Evolutionary conservation across 2,888 invertebrate genomes (phyloP), one percentile per base, ranked within the genome.

Genomic region (Alloscopus bannaensis): DNA sequence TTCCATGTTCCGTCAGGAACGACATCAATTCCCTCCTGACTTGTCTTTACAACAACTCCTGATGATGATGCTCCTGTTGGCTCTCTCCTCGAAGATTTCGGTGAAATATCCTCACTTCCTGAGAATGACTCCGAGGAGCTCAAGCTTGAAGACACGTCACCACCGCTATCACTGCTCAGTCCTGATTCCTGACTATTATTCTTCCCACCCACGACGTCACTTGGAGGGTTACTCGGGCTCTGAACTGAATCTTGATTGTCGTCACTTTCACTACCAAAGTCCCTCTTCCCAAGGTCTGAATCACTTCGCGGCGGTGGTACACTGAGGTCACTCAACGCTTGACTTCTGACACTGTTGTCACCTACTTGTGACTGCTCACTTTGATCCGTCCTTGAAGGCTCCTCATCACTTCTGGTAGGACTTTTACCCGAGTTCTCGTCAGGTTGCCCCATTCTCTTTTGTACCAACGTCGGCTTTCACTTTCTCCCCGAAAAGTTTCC

Each of bases 401-500:
- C n/a, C n/a, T n/a, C n/a, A n/a, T n/a, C n/a, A n/a, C n/a, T n/a
- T n/a, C n/a, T n/a, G n/a, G n/a, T n/a, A 29, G 70, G 69, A 42
- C 62, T 68, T 50, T 76, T 60, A 20, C 18, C 42, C 59, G 73
- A 70, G 45, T 78, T 75, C 55, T 65, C 78, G 36, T 81, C 81
- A 72, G 81, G 78, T 69, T 81, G 81, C 78, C 81, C 81, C 81
- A 81, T 81, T 62, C 72, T 81, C 26, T 64, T 20, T 18, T 6
- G 20, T 16, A 28, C 28, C 28, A 55, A 18, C 26, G 22, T 13
- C 8, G 26, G 36, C 36, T 8, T 8, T 36, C 13, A 8, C 13
- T 36, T 36, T 36, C 8, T 36, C 8, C 36, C 36, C 6, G 47
- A n/a, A 13, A n/a, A 47, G 18, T 13, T 47, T 36, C 36, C 36